Conservation (phyloP, 35 echinoderm and acorn worm genomes). For the Hemicentrotus pulcherrimus region DNA sequence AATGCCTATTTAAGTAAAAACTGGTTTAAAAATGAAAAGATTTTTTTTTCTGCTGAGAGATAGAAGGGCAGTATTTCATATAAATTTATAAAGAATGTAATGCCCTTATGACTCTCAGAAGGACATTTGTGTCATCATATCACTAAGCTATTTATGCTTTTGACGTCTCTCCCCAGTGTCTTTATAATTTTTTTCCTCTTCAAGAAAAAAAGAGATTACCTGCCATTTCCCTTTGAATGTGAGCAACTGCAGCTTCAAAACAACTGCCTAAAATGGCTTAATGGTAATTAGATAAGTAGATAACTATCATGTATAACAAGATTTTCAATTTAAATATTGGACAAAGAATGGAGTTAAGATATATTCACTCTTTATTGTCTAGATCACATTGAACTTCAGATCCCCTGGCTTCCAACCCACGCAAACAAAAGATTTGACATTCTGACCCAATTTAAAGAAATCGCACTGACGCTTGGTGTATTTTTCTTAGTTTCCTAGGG, state of each 20-base stretch:
- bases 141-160: neutral
- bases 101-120: no score
- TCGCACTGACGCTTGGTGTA: neutral
- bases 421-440: conserved; percentile 17
- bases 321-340: no score
- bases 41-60: no score
- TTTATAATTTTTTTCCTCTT: neutral
- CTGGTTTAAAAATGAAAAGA: neutral
- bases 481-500: conserved; percentile 26
- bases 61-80: no score
- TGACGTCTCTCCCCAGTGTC: neutral
- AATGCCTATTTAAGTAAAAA: neutral
- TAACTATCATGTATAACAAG: neutral
- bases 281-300: neutral
- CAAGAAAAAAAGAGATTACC: neutral
- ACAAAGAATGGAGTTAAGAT: no score
- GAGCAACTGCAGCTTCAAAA: neutral
- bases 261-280: neutral
- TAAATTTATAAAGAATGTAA: no score
- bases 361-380: no score
- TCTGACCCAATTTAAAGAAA: neutral
- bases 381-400: neutral
- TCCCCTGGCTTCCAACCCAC: neutral
- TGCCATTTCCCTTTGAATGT: neutral
- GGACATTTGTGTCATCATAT: no score